These are phyloP conservation scores for Lepidochitona cinerea DNA, from an alignment of 2,888 invertebrate species.

Conservation along the genomic window DNA sequence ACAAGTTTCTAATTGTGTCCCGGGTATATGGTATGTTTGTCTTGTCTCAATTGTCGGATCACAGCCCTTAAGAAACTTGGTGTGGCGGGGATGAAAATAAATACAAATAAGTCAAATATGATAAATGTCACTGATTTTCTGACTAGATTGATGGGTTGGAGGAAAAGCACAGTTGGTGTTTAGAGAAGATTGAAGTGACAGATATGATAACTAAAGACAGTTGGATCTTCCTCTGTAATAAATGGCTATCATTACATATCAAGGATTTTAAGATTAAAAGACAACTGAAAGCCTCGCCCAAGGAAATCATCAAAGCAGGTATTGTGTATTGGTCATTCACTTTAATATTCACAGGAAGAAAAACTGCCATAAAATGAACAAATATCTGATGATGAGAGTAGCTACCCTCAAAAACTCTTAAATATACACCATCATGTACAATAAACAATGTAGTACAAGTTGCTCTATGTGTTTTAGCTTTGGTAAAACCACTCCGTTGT, in stretches of 20 bases:
- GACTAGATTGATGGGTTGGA: slow-evolving; percentile 62
- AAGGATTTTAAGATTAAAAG: slow-evolving; percentile 45
- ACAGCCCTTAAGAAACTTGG: too few species aligned
- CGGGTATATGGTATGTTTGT: too few species aligned
- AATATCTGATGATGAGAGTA: neutral
- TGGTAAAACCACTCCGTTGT: too few species aligned
- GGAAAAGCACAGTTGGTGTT: slow-evolving; percentile 56
- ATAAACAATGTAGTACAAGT: too few species aligned
- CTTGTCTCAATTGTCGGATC: too few species aligned
- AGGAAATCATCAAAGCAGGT: slow-evolving; percentile 18
- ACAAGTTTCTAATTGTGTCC: too few species aligned
- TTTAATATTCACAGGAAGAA: too few species aligned
- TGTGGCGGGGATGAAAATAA: too few species aligned
- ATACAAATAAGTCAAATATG: too few species aligned
- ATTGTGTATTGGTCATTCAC: neutral
- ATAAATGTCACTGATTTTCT: too few species aligned
- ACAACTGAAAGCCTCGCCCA: slow-evolving; percentile 46
- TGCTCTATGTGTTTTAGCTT: too few species aligned
- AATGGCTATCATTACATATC: slow-evolving; percentile 59
- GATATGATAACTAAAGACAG: slow-evolving; percentile 47
- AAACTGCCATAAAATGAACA: too few species aligned
- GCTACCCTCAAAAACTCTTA: neutral
- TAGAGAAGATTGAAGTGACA: slow-evolving; percentile 43
- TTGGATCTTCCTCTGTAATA: slow-evolving; percentile 57
- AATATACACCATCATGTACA: neutral